Conservation (phyloP, 2,113 vertebrate genomes). For the Ammospiza caudacuta region DNA sequence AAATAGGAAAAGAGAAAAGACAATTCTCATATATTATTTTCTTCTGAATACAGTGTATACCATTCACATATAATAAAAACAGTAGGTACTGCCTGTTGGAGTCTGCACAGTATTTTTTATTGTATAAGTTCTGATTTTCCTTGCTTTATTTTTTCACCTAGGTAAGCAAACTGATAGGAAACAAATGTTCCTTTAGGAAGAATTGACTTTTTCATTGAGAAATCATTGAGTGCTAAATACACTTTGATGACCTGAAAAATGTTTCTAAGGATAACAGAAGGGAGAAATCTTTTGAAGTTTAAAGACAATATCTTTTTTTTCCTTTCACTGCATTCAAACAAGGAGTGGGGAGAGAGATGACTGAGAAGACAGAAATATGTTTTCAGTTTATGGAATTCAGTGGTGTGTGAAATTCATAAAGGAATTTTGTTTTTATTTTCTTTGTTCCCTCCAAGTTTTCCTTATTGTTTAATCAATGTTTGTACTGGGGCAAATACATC, state of each 20-base stretch:
- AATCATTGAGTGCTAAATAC: conserved; percentile 33
- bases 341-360: background rate
- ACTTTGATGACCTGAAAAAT: conserved; percentile 43
- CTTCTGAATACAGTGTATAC: background rate
- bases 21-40: background rate
- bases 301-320: background rate
- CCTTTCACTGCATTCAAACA: background rate
- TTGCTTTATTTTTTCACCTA: background rate
- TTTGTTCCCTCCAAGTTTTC: background rate
- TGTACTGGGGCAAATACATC: background rate
- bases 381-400: conserved; percentile 16
- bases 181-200: background rate
- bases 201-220: conserved; percentile 39
- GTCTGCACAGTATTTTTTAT: background rate
- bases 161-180: conserved; percentile 6
- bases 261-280: background rate
- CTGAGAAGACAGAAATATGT: background rate
- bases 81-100: background rate
- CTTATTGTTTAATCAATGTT: conserved; percentile 3
- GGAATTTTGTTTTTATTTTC: background rate
- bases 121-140: background rate
- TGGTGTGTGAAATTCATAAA: background rate
- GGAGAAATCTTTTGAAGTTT: background rate
- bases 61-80: background rate
- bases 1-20: background rate